Conservation (phyloP, 1,140 invertebrate species). For the Lordiphosa stackelbergi region DNA sequence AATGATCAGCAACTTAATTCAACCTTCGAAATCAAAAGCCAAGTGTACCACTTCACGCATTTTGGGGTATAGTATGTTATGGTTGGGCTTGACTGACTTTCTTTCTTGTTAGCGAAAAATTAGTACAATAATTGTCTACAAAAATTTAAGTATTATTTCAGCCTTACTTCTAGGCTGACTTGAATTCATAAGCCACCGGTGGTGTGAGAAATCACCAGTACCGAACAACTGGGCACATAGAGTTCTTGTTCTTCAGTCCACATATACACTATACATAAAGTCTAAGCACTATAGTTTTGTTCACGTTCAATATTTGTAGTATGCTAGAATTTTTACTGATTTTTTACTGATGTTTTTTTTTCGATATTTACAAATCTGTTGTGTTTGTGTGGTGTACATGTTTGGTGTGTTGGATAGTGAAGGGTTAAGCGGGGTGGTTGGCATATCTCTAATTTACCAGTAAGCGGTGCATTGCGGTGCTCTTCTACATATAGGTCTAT, state of each 20-base stretch:
- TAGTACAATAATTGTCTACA: too few species aligned
- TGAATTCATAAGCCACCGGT: too few species aligned
- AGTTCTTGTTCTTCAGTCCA: constrained; percentile 31
- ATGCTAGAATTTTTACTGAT: constrained; percentile 57
- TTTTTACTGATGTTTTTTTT: constrained; percentile 62
- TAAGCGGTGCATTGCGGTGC: constrained; percentile 49
- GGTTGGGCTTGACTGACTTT: too few species aligned
- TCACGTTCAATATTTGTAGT: not conserved
- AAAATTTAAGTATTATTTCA: too few species aligned
- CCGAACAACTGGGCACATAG: too few species aligned
- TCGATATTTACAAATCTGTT: constrained; percentile 51
- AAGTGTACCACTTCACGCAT: too few species aligned
- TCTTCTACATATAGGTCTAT: constrained; percentile 16
- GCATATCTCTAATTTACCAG: constrained; percentile 25
- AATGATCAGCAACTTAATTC: too few species aligned
- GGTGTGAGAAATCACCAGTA: too few species aligned
- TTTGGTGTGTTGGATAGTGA: constrained; percentile 28
- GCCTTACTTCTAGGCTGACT: too few species aligned
- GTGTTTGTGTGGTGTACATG: constrained; percentile 17
- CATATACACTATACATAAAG: constrained; percentile 22
- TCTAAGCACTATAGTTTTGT: constrained; percentile 49
- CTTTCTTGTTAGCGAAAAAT: too few species aligned
- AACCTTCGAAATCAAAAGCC: too few species aligned
- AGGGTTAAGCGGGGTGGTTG: constrained; percentile 48
- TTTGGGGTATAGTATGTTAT: too few species aligned